Conservation (phyloP, 2,113 vertebrate species). For the Megaceryle torquata region DNA sequence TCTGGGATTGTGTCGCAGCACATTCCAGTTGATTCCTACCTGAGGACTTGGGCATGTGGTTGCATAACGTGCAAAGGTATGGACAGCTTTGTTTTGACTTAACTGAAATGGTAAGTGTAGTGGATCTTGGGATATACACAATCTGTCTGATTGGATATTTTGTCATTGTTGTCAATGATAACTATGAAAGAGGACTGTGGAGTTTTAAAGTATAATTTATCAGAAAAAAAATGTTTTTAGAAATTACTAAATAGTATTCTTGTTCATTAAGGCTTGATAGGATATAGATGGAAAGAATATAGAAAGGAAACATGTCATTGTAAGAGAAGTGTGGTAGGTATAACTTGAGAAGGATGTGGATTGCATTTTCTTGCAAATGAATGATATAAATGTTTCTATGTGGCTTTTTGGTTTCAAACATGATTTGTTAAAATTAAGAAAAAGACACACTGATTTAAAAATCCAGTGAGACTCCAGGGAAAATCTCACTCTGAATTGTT, state of each 20-base stretch:
- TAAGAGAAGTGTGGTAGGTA: not conserved
- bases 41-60: not conserved
- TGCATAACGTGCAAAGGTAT: not conserved
- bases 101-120: not conserved
- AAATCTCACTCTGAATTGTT: not conserved
- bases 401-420: not conserved
- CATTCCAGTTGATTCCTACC: not conserved
- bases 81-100: not conserved
- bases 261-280: not conserved
- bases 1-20: not conserved
- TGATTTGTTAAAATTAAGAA: not conserved
- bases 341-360: not conserved
- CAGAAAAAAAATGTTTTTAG: not conserved
- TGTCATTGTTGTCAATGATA: not conserved
- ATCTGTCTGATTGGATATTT: not conserved
- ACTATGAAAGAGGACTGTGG: not conserved
- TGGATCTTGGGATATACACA: not conserved
- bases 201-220: not conserved
- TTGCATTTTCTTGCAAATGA: not conserved
- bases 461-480: not conserved
- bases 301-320: not conserved
- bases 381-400: not conserved
- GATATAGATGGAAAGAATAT: not conserved
- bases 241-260: not conserved
- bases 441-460: not conserved